Evolutionary conservation across 2,888 invertebrate species (phyloP).

Genomic region (Sthenelais limicola): DNA sequence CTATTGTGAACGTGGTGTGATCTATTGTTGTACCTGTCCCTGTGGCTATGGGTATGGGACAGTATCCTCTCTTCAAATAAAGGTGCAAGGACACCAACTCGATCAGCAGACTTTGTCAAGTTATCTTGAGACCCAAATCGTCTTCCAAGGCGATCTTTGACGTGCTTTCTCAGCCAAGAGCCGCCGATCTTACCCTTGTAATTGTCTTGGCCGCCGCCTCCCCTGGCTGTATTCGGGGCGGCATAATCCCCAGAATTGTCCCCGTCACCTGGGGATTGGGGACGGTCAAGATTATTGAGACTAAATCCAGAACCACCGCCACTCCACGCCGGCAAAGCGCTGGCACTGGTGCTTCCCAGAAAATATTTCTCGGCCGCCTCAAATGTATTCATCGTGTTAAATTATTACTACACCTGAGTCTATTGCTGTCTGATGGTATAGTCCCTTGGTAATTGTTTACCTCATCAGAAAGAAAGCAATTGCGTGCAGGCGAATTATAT

Average conservation of each 20-base stretch:
- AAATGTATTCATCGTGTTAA: conserved; percentile 23
- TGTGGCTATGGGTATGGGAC: no score
- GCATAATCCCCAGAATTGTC: background rate
- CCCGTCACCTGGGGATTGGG: background rate
- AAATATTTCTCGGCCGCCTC: conserved; percentile 30
- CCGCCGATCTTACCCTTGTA: background rate
- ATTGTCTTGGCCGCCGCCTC: background rate
- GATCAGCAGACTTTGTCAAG: background rate
- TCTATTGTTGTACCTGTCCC: no score
- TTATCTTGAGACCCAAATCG: conserved; percentile 14
- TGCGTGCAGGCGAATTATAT: no score
- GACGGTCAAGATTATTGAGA: background rate
- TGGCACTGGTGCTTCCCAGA: background rate
- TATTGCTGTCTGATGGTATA: background rate
- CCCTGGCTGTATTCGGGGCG: background rate
- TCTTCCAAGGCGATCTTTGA: background rate
- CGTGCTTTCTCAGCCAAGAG: conserved; percentile 1
- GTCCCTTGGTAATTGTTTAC: conserved; percentile 2
- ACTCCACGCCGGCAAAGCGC: background rate
- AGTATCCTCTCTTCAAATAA: no score
- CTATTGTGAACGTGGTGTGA: no score
- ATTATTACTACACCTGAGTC: background rate
- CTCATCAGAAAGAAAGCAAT: no score
- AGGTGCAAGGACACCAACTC: background rate
- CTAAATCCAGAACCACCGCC: background rate